Evolutionary conservation across 1,140 invertebrate species (phyloP).

Genomic region (Schlechtendalia chinensis): DNA sequence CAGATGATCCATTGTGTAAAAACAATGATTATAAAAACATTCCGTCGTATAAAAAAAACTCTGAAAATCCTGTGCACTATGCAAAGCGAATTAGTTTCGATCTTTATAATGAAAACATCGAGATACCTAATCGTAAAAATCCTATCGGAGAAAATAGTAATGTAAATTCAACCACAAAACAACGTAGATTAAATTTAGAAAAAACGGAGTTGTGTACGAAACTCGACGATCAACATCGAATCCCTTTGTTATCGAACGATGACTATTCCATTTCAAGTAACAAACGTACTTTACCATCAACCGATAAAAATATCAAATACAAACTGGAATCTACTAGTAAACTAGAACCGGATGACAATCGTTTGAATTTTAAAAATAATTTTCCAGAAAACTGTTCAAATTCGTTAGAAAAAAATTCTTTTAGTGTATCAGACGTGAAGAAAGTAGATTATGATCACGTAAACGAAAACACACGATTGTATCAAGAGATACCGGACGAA

Average conservation of each 20-base stretch:
- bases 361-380: neutral
- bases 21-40: neutral
- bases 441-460: neutral
- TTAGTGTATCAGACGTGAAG: neutral
- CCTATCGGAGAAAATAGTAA: neutral
- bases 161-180: neutral
- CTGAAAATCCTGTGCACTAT: neutral
- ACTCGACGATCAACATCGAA: slow-evolving; percentile 9
- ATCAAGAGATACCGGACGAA: neutral
- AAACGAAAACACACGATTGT: neutral
- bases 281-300: neutral
- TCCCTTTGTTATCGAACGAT: neutral
- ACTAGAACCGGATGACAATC: slow-evolving; percentile 5
- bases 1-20: neutral
- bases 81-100: slow-evolving; percentile 42
- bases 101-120: neutral
- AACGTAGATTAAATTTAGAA: neutral
- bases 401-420: neutral
- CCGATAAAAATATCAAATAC: neutral
- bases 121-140: neutral
- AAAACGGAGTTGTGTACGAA: neutral
- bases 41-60: neutral
- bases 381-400: neutral
- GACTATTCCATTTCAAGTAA: neutral
- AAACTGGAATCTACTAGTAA: neutral